Evolutionary conservation across 1,140 invertebrate genomes (phyloP), one percentile per base, ranked within the genome.

Genomic region (Drosophila watanabei): DNA sequence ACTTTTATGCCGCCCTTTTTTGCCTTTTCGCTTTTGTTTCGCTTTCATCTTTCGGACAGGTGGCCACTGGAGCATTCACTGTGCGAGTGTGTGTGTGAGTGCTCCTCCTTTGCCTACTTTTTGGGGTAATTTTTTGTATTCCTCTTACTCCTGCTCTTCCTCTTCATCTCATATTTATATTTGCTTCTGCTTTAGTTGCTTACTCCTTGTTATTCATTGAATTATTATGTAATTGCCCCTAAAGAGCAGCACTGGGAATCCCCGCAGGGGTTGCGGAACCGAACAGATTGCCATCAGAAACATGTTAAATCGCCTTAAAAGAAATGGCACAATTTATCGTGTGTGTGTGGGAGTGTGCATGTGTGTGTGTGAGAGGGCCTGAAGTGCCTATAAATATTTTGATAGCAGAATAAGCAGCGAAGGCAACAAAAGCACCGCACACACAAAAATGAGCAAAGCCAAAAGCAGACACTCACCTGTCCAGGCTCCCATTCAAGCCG

Each of bases 301-400:
- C 63, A 79, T 49, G 56, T 71, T 65, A 75, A 88, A 80, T 77
- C 61, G 72, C 61, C 71, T 64, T 58, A 80, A 80, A 82, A 61
- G 32, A 70, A 48, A 48, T 88, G 84, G 51, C 63, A 77, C 80
- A 80, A 68, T 62, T 72, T 43, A 77, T 70, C 61, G 64, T 59
- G 65, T 56, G 56, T 46, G 49, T 70, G 63, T 20, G 18, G 10
- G 13, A 2, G 41, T 61, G 46, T 62, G 39, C 43, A 32, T 16
- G 43, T 7, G 43, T 39, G 54, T 54, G 58, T 72, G 37, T 63
- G 46, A 35, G 20, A 43, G 49, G 39, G 52, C 58, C 60, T 70
- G 46, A 62, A 78, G 80, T 80, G 69, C 69, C 78, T 76, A 89
- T 89, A 89, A 88, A 88, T 89, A 88, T 88, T 89, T 88, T 75